Percentiles rank a stretch among this genome's conserved stretches.
These are phyloP conservation scores for Tachyglossus aculeatus DNA, from an alignment of 2,797 vertebrate species.

Conservation along the genomic window DNA sequence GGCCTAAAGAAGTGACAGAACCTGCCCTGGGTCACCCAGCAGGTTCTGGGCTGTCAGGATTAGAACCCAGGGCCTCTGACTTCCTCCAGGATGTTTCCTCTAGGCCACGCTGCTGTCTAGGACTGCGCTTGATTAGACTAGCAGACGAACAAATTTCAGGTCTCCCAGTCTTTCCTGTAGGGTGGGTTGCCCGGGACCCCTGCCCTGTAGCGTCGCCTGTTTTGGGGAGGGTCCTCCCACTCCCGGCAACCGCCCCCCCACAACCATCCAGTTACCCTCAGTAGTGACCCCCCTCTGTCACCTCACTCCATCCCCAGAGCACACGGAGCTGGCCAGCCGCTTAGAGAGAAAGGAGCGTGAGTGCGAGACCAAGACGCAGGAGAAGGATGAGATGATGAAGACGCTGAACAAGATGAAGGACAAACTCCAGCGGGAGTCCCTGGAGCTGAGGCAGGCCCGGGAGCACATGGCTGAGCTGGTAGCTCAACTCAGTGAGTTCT, in stretches of 20 bases:
- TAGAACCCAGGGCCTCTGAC: no score
- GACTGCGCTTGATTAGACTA: no score
- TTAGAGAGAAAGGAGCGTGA: slow-evolving; percentile 94
- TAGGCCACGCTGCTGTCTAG: no score
- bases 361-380: slow-evolving; percentile 93
- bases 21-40: no score
- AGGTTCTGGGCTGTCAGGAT: no score
- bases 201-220: no score
- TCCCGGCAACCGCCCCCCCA: background rate
- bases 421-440: slow-evolving; percentile 92
- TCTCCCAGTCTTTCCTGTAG: no score
- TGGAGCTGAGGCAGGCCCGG: slow-evolving; percentile 89
- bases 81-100: no score
- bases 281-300: background rate
- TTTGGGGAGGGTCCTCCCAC: accelerated
- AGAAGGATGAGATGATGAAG: slow-evolving; percentile 99
- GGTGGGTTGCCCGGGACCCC: no score
- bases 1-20: no score
- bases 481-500: slow-evolving; percentile 84
- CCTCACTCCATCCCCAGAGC: slow-evolving; percentile 72
- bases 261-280: background rate
- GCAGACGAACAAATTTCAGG: no score
- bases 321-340: slow-evolving; percentile 85
- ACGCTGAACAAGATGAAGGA: slow-evolving; percentile 99
- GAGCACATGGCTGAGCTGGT: slow-evolving; percentile 91